phyloP scores from a whole-genome alignment of 2,888 invertebrate genomes.

The Xanthorhoe spadicearia region DNA sequence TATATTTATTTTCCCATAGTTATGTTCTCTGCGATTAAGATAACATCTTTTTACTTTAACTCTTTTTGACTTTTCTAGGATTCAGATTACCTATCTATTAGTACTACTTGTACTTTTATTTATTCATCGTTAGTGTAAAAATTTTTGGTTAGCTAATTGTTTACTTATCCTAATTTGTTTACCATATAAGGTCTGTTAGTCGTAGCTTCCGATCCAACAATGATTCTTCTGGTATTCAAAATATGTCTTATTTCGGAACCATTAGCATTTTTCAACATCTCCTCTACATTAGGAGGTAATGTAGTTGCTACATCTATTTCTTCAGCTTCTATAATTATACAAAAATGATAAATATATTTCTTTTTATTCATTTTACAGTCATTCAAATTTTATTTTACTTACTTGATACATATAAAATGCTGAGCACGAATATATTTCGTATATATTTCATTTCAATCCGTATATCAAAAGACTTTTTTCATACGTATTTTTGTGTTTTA shows the following conservation, averaged over 20 bases:
- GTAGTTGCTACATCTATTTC: slow-evolving; percentile 55
- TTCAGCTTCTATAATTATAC: slow-evolving; percentile 49
- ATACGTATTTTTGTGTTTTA: slow-evolving; percentile 10
- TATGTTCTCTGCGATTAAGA: no score
- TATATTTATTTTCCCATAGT: no score
- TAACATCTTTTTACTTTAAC: no score
- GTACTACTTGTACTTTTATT: no score
- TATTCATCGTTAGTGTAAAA: no score
- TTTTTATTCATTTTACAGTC: neutral
- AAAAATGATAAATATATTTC: neutral
- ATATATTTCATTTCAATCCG: slow-evolving; percentile 36
- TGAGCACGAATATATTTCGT: slow-evolving; percentile 13
- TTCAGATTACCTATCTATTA: neutral
- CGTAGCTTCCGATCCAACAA: slow-evolving; percentile 55
- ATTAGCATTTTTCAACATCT: slow-evolving; percentile 56
- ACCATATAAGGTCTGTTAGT: slow-evolving; percentile 70
- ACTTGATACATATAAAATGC: slow-evolving; percentile 23
- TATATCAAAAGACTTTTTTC: slow-evolving; percentile 28
- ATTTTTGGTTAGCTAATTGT: no score
- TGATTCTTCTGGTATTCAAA: slow-evolving; percentile 63
- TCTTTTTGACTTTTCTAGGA: neutral
- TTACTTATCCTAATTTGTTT: no score
- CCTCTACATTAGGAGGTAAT: slow-evolving; percentile 53
- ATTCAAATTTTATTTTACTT: slow-evolving; percentile 1
- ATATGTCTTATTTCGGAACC: slow-evolving; percentile 48